Evolutionary conservation across 2,888 invertebrate genomes (phyloP), one percentile per base, ranked within the genome.

Genomic region (Timema cristinae): DNA sequence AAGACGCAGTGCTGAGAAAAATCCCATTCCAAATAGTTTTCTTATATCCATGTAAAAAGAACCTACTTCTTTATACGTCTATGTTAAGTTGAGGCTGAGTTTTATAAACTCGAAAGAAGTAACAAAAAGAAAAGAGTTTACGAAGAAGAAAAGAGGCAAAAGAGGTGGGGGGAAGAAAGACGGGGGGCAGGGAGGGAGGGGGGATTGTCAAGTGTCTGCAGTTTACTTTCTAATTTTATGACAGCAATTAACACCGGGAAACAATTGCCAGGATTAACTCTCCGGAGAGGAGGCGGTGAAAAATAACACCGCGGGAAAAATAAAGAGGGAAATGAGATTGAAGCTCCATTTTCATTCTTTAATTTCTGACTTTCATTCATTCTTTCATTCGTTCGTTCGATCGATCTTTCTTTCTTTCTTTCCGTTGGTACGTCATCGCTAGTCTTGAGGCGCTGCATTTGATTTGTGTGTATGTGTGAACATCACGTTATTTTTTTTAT

Each of bases 191-290:
- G 59, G 59, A 59, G 59, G 47, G 6, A 32, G 63, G 1, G 63
- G 47, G 48, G 63, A 63, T 63, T 63, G 63, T 63, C 63, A 63
- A 63, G 63, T 63, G 63, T 63, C 63, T 63, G 63, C 63, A 63
- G 63, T 63, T 63, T 63, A 63, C 63, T 63, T 63, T 63, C 63
- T 63, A 63, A 63, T 63, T 63, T 63, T 63, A 63, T 63, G 63
- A 63, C 63, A 63, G 63, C 63, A 63, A 63, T 63, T 63, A 63
- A 63, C 63, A 63, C 63, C 63, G 63, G 63, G 63, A 63, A 63
- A 63, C 63, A 63, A 63, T 63, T 63, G 63, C 63, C 47, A 63
- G 63, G 63, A 63, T 63, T 63, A 63, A 63, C 63, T 63, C 63
- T 48, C 63, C 32, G 63, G 63, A 63, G 63, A 63, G 47, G 63